Evolutionary conservation across 2,797 vertebrate species (phyloP).

Genomic region (Eulemur coronatus): DNA sequence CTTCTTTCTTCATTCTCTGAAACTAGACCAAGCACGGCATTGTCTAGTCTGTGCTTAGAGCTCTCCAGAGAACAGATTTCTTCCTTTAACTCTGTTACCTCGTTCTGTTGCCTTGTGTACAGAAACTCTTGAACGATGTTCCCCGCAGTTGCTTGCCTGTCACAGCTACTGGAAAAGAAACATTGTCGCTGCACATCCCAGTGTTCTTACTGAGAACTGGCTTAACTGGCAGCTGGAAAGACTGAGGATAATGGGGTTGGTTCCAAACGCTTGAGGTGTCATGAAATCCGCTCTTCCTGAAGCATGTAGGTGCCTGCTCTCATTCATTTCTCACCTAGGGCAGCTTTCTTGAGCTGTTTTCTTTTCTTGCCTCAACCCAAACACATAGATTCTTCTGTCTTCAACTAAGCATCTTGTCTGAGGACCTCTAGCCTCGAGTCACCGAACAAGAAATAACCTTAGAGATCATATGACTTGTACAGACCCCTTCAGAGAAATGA

Average conservation of each 20-base stretch:
- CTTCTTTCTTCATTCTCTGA: background rate
- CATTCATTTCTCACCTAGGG: background rate
- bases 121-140: background rate
- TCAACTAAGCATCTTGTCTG: background rate
- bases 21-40: background rate
- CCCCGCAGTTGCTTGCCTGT: background rate
- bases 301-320: rapidly evolving
- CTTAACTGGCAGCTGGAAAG: background rate
- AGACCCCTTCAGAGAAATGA: background rate
- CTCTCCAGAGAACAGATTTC: background rate
- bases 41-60: background rate
- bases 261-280: background rate
- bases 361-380: background rate
- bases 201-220: background rate
- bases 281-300: background rate
- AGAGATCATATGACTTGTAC: background rate
- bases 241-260: background rate
- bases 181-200: background rate
- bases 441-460: background rate
- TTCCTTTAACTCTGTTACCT: background rate
- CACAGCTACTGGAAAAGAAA: background rate
- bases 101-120: background rate
- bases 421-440: background rate
- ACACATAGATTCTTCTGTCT: background rate
- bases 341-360: background rate